These are phyloP conservation scores for Drosophila nigricruria DNA, from an alignment of 2,888 invertebrate species.

Conservation along the genomic window DNA sequence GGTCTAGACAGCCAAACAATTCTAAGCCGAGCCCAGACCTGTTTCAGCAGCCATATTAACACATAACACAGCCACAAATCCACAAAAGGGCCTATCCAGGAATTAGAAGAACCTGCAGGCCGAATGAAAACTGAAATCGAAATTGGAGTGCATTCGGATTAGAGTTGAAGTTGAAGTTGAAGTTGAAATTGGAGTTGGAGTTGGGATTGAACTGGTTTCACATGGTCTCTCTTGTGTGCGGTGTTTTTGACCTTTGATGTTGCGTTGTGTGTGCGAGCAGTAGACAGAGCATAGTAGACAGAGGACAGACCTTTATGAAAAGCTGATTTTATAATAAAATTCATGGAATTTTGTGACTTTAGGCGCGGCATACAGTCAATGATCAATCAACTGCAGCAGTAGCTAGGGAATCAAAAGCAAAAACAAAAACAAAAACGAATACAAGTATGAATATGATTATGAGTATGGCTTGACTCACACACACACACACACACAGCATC, in stretches of 20 bases:
- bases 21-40: slow-evolving; percentile 56
- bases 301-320: slow-evolving; percentile 59
- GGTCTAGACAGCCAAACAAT: slow-evolving; percentile 46
- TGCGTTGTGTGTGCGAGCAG: slow-evolving; percentile 27
- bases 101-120: slow-evolving; percentile 52
- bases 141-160: slow-evolving; percentile 49
- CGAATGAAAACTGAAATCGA: slow-evolving; percentile 53
- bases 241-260: slow-evolving; percentile 63
- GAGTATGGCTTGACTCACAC: slow-evolving; percentile 54
- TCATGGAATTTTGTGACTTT: slow-evolving; percentile 71
- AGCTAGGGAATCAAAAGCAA: slow-evolving; percentile 35
- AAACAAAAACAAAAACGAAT: slow-evolving; percentile 22
- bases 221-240: slow-evolving; percentile 30
- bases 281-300: slow-evolving; percentile 30
- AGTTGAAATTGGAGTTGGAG: slow-evolving; percentile 22
- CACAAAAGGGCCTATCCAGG: slow-evolving; percentile 24
- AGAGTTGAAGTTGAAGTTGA: slow-evolving; percentile 27
- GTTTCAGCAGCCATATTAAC: slow-evolving; percentile 53
- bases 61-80: slow-evolving; percentile 33
- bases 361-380: slow-evolving; percentile 70
- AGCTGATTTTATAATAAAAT: slow-evolving; percentile 69
- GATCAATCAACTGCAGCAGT: slow-evolving; percentile 73
- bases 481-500: slow-evolving; percentile 42
- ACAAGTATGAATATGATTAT: slow-evolving; percentile 31
- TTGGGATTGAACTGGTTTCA: slow-evolving; percentile 41